These are phyloP conservation scores for Micronycteris hirsuta DNA, from an alignment of 2,113 vertebrate genomes.

Conservation along the genomic window DNA sequence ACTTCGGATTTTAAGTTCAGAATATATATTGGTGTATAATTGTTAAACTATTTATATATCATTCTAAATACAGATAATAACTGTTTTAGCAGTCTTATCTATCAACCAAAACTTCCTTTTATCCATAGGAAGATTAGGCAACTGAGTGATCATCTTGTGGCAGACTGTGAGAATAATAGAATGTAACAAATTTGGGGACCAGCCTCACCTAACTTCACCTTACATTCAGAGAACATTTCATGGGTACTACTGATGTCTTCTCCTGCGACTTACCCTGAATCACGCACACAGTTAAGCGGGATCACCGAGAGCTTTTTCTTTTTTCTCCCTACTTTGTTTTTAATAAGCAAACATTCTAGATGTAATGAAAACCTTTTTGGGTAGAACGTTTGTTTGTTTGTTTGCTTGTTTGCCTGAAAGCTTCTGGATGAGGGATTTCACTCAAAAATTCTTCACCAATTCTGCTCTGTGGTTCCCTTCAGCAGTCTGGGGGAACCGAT, in stretches of 20 bases:
- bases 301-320: background rate
- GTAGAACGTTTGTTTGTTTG: background rate
- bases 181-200: background rate
- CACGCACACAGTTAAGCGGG: background rate
- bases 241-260: background rate
- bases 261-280: background rate
- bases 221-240: background rate
- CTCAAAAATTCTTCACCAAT: background rate
- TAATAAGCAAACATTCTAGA: background rate
- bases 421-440: background rate
- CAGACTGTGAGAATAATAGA: background rate
- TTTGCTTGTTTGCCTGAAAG: background rate
- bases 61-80: background rate
- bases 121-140: background rate
- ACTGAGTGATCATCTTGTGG: background rate
- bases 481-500: background rate
- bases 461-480: background rate
- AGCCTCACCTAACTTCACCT: background rate
- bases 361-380: background rate
- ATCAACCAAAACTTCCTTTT: slow-evolving; percentile 10
- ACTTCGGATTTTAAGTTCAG: background rate
- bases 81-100: background rate
- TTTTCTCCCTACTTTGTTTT: background rate
- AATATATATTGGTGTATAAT: background rate
- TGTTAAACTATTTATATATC: background rate